Conservation (phyloP, 2,888 invertebrate species). For the Cremastinae sp. region DNA sequence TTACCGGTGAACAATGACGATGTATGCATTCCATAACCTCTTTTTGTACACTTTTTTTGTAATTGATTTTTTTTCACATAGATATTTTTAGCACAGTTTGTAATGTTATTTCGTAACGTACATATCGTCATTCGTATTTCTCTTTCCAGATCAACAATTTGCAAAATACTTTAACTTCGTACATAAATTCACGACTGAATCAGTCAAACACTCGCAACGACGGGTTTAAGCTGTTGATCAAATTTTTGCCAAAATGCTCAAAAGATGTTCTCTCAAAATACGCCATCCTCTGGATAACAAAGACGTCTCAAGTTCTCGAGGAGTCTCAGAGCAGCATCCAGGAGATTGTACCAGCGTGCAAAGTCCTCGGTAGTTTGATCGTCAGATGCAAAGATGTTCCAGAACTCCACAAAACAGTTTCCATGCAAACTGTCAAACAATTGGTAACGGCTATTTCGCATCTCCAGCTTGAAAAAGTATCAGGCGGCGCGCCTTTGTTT, state of each 20-base stretch:
- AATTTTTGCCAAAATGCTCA: slow-evolving; percentile 64
- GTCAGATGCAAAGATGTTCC: slow-evolving; percentile 69
- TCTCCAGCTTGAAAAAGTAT: slow-evolving; percentile 58
- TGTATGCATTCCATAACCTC: slow-evolving; percentile 62
- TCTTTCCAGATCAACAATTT: slow-evolving; percentile 66
- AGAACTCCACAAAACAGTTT: slow-evolving; percentile 75
- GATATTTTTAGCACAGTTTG: no score
- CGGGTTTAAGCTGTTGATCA: slow-evolving; percentile 68
- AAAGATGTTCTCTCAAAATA: slow-evolving; percentile 68
- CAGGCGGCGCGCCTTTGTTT: slow-evolving; percentile 68
- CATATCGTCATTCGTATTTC: not conserved
- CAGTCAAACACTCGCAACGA: slow-evolving; percentile 66
- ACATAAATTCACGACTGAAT: slow-evolving; percentile 72
- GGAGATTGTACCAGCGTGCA: slow-evolving; percentile 69
- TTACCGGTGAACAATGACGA: slow-evolving; percentile 68
- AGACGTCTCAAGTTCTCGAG: slow-evolving; percentile 70
- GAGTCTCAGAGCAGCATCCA: slow-evolving; percentile 63
- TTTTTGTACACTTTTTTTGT: slow-evolving; percentile 8
- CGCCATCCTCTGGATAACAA: slow-evolving; percentile 72
- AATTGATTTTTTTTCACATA: not conserved
- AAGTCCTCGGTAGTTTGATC: slow-evolving; percentile 68
- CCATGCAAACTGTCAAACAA: slow-evolving; percentile 74
- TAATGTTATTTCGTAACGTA: not conserved
- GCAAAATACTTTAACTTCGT: slow-evolving; percentile 66
- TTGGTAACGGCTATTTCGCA: slow-evolving; percentile 68